Evolutionary conservation across 2,797 vertebrate species (phyloP).

Genomic region (Champsocephalus esox): DNA sequence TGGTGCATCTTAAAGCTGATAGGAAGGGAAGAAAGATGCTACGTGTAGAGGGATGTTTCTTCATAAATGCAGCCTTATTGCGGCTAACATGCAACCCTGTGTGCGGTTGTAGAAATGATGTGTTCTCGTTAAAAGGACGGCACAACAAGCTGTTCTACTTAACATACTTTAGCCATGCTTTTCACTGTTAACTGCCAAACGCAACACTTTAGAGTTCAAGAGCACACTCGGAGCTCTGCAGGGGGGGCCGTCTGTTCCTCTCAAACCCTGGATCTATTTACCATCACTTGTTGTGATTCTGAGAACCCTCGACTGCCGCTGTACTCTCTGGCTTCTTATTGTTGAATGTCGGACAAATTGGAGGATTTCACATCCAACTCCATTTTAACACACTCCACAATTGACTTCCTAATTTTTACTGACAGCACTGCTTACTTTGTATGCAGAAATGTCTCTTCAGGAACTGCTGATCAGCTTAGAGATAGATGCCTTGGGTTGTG

Average conservation of each 20-base stretch:
- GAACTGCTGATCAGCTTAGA: slow-evolving; percentile 30
- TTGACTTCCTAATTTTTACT: background rate
- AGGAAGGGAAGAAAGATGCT: slow-evolving; percentile 27
- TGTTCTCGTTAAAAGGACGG: background rate
- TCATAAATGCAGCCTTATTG: slow-evolving; percentile 56
- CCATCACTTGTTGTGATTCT: background rate
- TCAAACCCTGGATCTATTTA: slow-evolving; percentile 20
- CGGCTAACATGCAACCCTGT: slow-evolving; percentile 17
- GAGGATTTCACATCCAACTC: slow-evolving; percentile 13
- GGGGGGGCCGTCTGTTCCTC: background rate
- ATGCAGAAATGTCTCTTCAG: slow-evolving; percentile 23
- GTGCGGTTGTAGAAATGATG: background rate
- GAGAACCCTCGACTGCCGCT: background rate
- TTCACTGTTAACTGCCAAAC: slow-evolving; percentile 16
- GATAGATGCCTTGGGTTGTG: slow-evolving; percentile 68
- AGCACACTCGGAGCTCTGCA: background rate
- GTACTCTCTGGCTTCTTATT: slow-evolving; percentile 8
- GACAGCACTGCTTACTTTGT: slow-evolving; percentile 23
- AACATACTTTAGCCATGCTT: slow-evolving; percentile 15
- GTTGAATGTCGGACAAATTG: background rate
- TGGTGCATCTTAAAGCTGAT: slow-evolving; percentile 38
- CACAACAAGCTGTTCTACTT: background rate
- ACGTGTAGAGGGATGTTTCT: slow-evolving; percentile 34
- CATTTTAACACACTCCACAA: slow-evolving; percentile 51
- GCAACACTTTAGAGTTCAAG: background rate